Conservation (phyloP, 1,140 invertebrate species). For the Ceratitis capitata region DNA sequence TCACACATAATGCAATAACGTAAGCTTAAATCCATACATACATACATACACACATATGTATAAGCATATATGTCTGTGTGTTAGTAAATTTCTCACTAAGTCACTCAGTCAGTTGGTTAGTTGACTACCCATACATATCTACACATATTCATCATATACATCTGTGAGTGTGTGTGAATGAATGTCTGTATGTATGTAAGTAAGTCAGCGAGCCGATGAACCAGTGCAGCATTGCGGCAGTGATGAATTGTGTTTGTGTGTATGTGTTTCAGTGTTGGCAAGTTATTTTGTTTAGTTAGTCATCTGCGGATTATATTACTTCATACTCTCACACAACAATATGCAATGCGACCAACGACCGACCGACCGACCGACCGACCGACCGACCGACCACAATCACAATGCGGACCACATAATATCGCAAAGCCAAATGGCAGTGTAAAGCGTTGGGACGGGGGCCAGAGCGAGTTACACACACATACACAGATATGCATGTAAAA, state of each 20-base stretch:
- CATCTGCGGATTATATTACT: slow-evolving; percentile 34
- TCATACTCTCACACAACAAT: background rate
- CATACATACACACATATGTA: background rate
- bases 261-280: background rate
- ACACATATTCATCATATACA: background rate
- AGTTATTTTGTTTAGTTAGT: slow-evolving; percentile 32
- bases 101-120: background rate
- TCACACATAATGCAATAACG: background rate
- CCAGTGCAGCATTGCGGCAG: slow-evolving; percentile 7
- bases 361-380: too few relatives aligned
- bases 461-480: too few relatives aligned
- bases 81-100: background rate
- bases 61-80: background rate
- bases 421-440: background rate
- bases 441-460: too few relatives aligned
- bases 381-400: slow-evolving; percentile 1
- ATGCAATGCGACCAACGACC: slow-evolving; percentile 6
- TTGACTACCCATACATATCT: background rate
- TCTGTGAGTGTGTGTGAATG: too few relatives aligned
- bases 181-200: background rate
- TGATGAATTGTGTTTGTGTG: background rate
- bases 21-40: background rate
- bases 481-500: background rate
- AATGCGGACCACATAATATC: background rate
- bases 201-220: slow-evolving; percentile 33